These are phyloP conservation scores for Danaus melanippus DNA, from an alignment of 1,140 invertebrate genomes.

Conservation along the genomic window DNA sequence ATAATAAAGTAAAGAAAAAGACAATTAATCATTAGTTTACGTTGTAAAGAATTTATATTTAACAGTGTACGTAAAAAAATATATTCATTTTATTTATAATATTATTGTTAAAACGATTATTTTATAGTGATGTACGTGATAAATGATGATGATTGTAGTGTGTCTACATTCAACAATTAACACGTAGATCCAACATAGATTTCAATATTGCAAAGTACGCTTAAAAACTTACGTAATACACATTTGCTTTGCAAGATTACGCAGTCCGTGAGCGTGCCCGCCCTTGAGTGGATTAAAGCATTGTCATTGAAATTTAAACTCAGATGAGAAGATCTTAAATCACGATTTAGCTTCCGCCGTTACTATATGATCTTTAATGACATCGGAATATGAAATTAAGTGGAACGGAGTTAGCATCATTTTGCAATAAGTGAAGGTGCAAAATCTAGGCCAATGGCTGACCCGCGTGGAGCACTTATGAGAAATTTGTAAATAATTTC, in stretches of 20 bases:
- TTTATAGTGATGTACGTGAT: conserved; percentile 3
- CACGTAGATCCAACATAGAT: not conserved
- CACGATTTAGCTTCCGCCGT: not conserved
- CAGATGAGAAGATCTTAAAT: not conserved
- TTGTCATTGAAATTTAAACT: conserved; percentile 1
- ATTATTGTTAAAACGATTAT: not conserved
- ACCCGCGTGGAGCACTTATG: too few species aligned
- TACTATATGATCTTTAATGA: not conserved
- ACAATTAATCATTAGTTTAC: too few species aligned
- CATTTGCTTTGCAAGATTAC: conserved; percentile 19
- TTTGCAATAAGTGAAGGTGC: conserved; percentile 3
- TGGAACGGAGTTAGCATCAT: conserved; percentile 4
- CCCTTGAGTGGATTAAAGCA: conserved; percentile 22
- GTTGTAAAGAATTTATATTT: too few species aligned
- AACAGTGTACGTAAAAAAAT: not conserved
- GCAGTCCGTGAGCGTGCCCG: conserved; percentile 14
- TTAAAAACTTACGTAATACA: conserved; percentile 16
- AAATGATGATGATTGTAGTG: too few species aligned
- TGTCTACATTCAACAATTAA: too few species aligned
- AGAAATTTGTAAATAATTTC: too few species aligned
- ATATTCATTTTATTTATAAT: conserved; percentile 1
- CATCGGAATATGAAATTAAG: conserved; percentile 3
- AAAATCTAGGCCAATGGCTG: too few species aligned
- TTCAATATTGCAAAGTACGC: conserved; percentile 11
- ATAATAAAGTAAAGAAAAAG: too few species aligned